Conservation (phyloP, 1,140 invertebrate species). For the Hyles euphorbiae region DNA sequence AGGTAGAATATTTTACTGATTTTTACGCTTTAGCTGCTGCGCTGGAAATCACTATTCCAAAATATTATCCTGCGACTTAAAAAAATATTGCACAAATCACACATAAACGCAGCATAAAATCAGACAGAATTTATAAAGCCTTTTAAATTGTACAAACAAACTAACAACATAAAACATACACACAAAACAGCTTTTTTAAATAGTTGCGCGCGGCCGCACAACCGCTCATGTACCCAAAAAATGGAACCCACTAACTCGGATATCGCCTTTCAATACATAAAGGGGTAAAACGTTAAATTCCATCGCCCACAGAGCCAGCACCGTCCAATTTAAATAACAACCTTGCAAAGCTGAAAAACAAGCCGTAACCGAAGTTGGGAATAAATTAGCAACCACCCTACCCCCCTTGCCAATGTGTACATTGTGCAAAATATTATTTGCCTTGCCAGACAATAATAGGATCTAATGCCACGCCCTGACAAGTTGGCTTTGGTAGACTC, state of each 20-base stretch:
- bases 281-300: no score
- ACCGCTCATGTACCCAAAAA: no score
- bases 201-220: no score
- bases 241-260: no score
- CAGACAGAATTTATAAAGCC: neutral
- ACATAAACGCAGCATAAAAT: no score
- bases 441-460: slow-evolving; percentile 72
- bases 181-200: neutral
- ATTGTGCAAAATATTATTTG: slow-evolving; percentile 75
- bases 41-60: no score
- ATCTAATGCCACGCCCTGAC: slow-evolving; percentile 71
- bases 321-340: slow-evolving; percentile 74
- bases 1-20: no score
- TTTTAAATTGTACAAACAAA: slow-evolving; percentile 5
- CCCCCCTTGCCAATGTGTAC: slow-evolving; percentile 69
- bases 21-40: no score
- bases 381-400: slow-evolving; percentile 69
- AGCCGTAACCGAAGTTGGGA: slow-evolving; percentile 73
- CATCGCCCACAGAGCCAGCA: slow-evolving; percentile 10
- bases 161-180: slow-evolving; percentile 33
- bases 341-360: slow-evolving; percentile 74
- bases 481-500: slow-evolving; percentile 64
- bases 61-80: no score
- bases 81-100: no score
- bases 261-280: no score